A percentile compares a stretch with the other conserved stretches of the same genome.
These are phyloP conservation scores for Ceryle rudis DNA, from an alignment of 2,797 vertebrate genomes.

Conservation along the genomic window DNA sequence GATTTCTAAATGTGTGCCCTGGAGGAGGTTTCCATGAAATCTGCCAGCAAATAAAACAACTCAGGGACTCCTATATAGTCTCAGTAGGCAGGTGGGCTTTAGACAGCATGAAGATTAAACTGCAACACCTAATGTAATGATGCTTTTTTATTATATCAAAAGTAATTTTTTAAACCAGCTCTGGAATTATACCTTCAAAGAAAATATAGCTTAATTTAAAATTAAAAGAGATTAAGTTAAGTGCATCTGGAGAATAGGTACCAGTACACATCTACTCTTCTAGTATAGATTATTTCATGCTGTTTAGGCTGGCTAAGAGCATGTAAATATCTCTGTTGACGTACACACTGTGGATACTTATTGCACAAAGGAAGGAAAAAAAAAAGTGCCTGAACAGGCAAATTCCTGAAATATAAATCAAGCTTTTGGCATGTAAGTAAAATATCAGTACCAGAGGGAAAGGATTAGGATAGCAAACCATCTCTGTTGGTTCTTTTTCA, in stretches of 20 bases:
- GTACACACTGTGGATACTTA: neutral
- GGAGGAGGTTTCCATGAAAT: slow-evolving; percentile 51
- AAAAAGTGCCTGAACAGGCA: neutral
- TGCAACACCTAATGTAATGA: neutral
- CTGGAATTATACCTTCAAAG: slow-evolving; percentile 13
- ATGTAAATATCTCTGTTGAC: neutral
- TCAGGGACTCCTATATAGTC: neutral
- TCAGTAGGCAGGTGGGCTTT: slow-evolving; percentile 44
- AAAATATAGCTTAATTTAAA: slow-evolving; percentile 34
- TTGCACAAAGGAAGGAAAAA: neutral
- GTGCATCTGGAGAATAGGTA: neutral
- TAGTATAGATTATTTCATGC: slow-evolving; percentile 9
- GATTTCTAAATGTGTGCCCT: slow-evolving; percentile 47
- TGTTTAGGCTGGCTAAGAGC: neutral
- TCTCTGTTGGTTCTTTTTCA: neutral
- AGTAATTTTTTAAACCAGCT: neutral
- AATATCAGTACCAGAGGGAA: neutral
- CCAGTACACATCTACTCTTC: neutral
- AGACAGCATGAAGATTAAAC: slow-evolving; percentile 30
- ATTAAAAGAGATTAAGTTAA: slow-evolving; percentile 32
- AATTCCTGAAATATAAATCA: neutral
- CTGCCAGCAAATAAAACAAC: slow-evolving; percentile 39
- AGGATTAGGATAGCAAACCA: neutral
- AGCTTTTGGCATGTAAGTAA: neutral
- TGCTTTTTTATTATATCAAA: slow-evolving; percentile 26